Conservation (phyloP, 1,140 invertebrate species). For the Procambarus clarkii region DNA sequence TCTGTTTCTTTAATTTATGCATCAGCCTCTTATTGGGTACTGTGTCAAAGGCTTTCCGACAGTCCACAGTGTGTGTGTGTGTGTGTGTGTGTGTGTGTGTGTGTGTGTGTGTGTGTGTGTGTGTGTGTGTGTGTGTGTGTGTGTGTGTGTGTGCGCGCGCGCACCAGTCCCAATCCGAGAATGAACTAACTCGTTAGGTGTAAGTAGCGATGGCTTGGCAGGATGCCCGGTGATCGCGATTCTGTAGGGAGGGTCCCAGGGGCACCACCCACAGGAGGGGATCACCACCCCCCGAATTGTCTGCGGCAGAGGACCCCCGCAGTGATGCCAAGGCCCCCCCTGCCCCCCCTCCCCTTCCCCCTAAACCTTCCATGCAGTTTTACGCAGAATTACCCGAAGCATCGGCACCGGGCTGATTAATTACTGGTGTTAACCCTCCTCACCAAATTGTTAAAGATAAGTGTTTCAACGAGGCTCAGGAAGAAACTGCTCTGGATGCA, state of each 20-base stretch:
- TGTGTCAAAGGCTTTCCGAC: not conserved
- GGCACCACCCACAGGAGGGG: not conserved
- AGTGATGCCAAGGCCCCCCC: not conserved
- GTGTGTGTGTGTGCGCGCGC: conserved; percentile 14
- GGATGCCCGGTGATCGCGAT: not conserved
- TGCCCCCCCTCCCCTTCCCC: not conserved
- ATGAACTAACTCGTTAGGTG: not conserved
- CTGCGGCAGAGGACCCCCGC: not conserved
- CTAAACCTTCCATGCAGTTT: not conserved
- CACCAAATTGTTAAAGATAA: not conserved
- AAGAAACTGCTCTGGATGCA: not conserved
- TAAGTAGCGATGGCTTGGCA: not conserved
- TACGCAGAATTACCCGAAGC: not conserved
- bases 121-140: conserved; percentile 5
- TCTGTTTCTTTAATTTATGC: not conserved
- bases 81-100: not conserved
- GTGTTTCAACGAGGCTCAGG: not conserved
- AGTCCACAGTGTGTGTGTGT: too few species aligned
- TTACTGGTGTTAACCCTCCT: not conserved
- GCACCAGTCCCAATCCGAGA: not conserved
- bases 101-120: not conserved
- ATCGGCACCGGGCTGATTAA: conserved; percentile 10
- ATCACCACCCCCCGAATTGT: not conserved
- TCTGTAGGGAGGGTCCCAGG: not conserved
- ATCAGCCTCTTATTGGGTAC: too few species aligned